Base-by-base conservation (phyloP, 2,113 vertebrate genomes). In the Nycticorax nycticorax region DNA sequence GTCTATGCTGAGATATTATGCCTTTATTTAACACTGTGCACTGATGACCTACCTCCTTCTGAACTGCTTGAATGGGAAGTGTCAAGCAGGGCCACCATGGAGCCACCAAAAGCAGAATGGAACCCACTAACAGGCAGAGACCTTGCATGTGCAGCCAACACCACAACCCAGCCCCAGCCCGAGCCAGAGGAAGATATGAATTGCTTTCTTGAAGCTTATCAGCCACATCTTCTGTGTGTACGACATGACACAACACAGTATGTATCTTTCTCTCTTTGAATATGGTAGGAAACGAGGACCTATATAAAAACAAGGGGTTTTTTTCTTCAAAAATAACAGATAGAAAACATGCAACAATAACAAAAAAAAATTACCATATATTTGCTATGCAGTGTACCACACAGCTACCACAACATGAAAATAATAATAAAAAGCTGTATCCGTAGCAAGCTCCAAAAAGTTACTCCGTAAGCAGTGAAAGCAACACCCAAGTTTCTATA, bases 91-190 rank as follows among this genome's bases (percentile, higher is more conserved):
- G 95, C 48, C 5, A 35, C 33, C 27, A 16, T 22, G 53, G 64
- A 92, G 45, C 50, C 75, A 41, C 63, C 79, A 72, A 95, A 95
- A 48, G 86, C 81, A 72, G 72, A 96, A 85, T 72, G 72, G 62
- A 95, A 91, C n/a, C 24, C 67, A 55, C 41, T 59, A 60, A 83
- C 47, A 55, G 91, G 35, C 26, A 87, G 43, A 72, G 43, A 53
- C 24, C 32, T 87, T 50, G 33, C 82, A 50, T 2, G 0, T 26
- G 91, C 92, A 71, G 78, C 69, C 50, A 85, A 64, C 18, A 86
- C 86, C 62, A 89, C 95, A 87, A 75, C 12, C 39, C 71, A 93
- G 15, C 56, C 83, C 56, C 80, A 86, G 10, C 23, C 75, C 32
- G 45, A 74, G 69, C 13, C 41, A 56, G 57, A 74, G 84, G 73